These are phyloP conservation scores for Cavia porcellus DNA, from an alignment of 2,113 vertebrate species.

Conservation along the genomic window DNA sequence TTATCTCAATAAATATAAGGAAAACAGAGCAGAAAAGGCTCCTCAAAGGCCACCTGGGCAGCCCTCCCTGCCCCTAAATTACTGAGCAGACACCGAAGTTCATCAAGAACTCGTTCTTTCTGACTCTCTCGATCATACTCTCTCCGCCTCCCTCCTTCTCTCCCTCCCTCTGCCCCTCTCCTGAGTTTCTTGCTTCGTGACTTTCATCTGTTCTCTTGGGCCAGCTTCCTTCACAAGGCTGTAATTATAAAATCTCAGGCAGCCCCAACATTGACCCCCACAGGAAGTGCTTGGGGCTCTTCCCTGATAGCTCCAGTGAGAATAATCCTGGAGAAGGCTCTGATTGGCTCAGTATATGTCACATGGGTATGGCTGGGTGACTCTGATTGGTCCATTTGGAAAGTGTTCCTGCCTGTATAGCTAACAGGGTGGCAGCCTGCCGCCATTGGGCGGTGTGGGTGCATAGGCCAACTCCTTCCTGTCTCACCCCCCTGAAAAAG, in stretches of 20 bases:
- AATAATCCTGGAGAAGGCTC: not conserved
- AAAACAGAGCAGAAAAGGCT: not conserved
- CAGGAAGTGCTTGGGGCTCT: not conserved
- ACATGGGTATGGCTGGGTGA: not conserved
- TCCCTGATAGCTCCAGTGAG: not conserved
- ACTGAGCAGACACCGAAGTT: not conserved
- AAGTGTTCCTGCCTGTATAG: not conserved
- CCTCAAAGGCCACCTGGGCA: not conserved
- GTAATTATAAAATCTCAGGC: not conserved
- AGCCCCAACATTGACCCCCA: too few relatives aligned
- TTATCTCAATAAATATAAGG: not conserved
- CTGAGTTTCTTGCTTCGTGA: not conserved
- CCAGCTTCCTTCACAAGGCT: not conserved
- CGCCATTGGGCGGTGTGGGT: not conserved
- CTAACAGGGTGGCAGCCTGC: not conserved
- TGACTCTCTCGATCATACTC: not conserved
- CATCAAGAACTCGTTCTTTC: not conserved
- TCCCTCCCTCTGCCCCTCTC: not conserved
- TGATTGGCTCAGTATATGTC: constrained; percentile 45
- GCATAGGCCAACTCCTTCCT: not conserved
- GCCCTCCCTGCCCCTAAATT: not conserved
- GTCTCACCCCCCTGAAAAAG: not conserved
- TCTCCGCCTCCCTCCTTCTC: not conserved
- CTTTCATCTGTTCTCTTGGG: not conserved
- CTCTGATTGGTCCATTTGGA: constrained; percentile 29